These are phyloP conservation scores for Elgaria multicarinata DNA, from an alignment of 2,113 vertebrate genomes.

Conservation along the genomic window DNA sequence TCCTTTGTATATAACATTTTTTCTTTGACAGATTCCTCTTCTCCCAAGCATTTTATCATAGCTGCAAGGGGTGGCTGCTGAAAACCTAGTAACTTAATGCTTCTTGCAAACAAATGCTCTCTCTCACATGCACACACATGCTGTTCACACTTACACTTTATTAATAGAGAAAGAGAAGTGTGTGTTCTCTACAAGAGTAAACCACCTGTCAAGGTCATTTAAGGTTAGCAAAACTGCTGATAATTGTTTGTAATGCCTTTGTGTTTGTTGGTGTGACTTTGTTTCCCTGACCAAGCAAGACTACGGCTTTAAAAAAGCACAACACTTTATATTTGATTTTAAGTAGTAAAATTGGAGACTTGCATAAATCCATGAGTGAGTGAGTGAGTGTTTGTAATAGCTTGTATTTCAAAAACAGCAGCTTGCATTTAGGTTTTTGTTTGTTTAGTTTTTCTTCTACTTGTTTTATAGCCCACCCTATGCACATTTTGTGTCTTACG, in stretches of 20 bases:
- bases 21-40: neutral
- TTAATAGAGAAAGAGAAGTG: conserved; percentile 62
- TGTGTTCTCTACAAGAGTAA: conserved; percentile 50
- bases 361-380: neutral
- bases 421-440: neutral
- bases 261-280: neutral
- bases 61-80: conserved; percentile 37
- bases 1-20: neutral
- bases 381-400: neutral
- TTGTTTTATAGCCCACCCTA: neutral
- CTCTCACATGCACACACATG: conserved; percentile 27
- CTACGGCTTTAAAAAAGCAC: neutral
- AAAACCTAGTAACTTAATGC: conserved; percentile 56
- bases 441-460: neutral
- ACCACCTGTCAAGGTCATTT: conserved; percentile 64
- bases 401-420: neutral
- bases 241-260: conserved; percentile 24
- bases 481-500: too few species aligned
- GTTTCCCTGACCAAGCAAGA: neutral
- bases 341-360: neutral
- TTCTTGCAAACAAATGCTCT: conserved; percentile 48
- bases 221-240: conserved; percentile 38
- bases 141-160: conserved; percentile 42
- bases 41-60: conserved; percentile 14
- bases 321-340: conserved; percentile 12